Percentiles rank a stretch among this genome's conserved stretches.
These are phyloP conservation scores for Syrmaticus mikado DNA, from an alignment of 2,113 vertebrate genomes.

Conservation along the genomic window DNA sequence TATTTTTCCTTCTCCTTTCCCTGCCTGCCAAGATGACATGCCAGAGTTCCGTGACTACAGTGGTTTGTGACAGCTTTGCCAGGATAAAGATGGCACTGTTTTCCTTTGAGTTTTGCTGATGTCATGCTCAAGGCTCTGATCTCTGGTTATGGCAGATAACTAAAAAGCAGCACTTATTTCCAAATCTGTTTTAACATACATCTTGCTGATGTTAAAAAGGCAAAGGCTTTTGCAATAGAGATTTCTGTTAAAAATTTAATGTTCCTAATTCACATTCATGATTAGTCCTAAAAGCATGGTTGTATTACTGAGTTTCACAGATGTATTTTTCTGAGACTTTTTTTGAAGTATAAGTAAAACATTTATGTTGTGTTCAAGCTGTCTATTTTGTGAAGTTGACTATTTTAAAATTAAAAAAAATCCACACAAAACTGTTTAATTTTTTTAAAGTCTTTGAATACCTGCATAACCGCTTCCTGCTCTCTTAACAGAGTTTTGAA, in stretches of 20 bases:
- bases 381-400: not conserved
- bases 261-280: not conserved
- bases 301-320: not conserved
- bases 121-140: not conserved
- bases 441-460: not conserved
- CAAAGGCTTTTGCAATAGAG: not conserved
- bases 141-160: slow-evolving; percentile 9
- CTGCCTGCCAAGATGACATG: not conserved
- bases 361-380: not conserved
- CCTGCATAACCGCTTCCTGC: not conserved
- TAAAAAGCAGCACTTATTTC: slow-evolving; percentile 36
- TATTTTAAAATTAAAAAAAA: not conserved
- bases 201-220: not conserved
- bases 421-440: not conserved
- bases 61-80: not conserved
- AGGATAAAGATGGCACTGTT: not conserved
- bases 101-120: slow-evolving; percentile 21
- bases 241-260: slow-evolving; percentile 3
- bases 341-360: not conserved
- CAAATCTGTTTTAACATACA: not conserved
- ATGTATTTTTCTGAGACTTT: not conserved
- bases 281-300: not conserved
- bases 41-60: not conserved
- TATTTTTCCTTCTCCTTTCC: not conserved
- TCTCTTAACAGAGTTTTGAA: slow-evolving; percentile 90